Percentiles rank a stretch among this genome's conserved stretches.
phyloP scores from a whole-genome alignment of 2,888 invertebrate species.

The Chrysina gloriosa region DNA sequence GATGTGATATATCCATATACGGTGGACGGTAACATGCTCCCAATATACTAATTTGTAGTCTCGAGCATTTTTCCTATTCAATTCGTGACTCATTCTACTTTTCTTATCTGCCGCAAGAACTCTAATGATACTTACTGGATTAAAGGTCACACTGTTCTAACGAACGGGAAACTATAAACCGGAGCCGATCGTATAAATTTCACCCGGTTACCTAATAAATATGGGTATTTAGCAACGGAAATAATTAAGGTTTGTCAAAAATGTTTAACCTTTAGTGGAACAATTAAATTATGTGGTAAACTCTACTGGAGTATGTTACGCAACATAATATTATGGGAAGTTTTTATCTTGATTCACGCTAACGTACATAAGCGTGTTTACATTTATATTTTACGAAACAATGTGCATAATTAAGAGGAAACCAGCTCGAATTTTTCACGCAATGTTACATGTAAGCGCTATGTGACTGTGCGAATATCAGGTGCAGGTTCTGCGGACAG shows the following conservation, averaged over 20 bases:
- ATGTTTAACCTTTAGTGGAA: slow-evolving; percentile 24
- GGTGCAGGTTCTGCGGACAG: too few species aligned
- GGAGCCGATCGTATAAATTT: slow-evolving; percentile 34
- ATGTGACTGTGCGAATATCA: too few species aligned
- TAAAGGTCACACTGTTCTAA: slow-evolving; percentile 38
- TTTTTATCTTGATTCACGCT: too few species aligned
- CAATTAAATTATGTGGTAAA: slow-evolving; percentile 20
- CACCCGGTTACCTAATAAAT: slow-evolving; percentile 32
- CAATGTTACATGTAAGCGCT: too few species aligned
- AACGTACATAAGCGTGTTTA: not conserved
- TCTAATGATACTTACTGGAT: slow-evolving; percentile 30
- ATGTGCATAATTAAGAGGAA: too few species aligned
- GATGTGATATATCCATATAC: slow-evolving; percentile 49
- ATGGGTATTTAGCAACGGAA: slow-evolving; percentile 36
- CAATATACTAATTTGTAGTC: slow-evolving; percentile 52
- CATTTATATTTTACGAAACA: too few species aligned
- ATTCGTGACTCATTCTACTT: slow-evolving; percentile 41
- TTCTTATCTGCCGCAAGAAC: slow-evolving; percentile 32
- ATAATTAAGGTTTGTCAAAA: slow-evolving; percentile 35
- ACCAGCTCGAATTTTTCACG: too few species aligned
- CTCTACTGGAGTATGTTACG: not conserved
- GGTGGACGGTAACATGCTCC: slow-evolving; percentile 48
- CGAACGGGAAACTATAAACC: slow-evolving; percentile 36
- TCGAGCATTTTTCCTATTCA: slow-evolving; percentile 41
- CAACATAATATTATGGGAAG: not conserved